Base-by-base conservation (phyloP, 2,888 invertebrate genomes). In the Hymenopus coronatus region DNA sequence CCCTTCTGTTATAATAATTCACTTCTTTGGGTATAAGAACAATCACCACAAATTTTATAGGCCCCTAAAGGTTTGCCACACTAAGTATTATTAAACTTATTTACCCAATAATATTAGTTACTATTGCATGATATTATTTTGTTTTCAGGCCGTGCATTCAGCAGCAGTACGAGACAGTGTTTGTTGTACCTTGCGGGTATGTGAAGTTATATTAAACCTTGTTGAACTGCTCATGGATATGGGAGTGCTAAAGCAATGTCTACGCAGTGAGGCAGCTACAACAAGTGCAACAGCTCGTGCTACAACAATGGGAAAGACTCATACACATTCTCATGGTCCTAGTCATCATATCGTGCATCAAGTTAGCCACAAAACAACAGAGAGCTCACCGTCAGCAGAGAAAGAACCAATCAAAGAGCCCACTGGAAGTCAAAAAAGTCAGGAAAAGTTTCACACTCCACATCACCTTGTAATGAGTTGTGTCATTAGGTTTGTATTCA, bases 201-300 rank as follows among this genome's bases (percentile, higher is more conserved):
- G 98, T 93, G 99, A 99, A 93, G 97, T 98, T 2, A 97, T 99
- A 92, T 93, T 99, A 28, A 99, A 98, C 93, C 95, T 99, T 88
- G 96, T 99, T 8, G 99, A 99, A 92, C 95, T 98, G 0, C 93
- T 99, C 2, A 95, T 99, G 94, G 98, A 99, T 92, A 96, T 99
- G 93, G 98, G 98, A 0, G 96, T 98, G 0, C 94, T 97, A 90
- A 97, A 96, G 91, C 94, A 94, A 90, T 94, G 93, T 89, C 91
- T 94, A 9, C 92, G 94, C 33, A 94, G 94, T 3, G 95, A 96
- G 90, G 94, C 94, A 2, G 89, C 92, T 27, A 91, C 92, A 4
- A 84, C 90, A 20, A 82, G 70, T 40, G 9, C 85, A 27, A 30
- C 40, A 20, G 84, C 28, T 7, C 86, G 33, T n/a, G 85, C 46